Base-by-base conservation (phyloP, 2,888 invertebrate genomes). In the Leucania comma region DNA sequence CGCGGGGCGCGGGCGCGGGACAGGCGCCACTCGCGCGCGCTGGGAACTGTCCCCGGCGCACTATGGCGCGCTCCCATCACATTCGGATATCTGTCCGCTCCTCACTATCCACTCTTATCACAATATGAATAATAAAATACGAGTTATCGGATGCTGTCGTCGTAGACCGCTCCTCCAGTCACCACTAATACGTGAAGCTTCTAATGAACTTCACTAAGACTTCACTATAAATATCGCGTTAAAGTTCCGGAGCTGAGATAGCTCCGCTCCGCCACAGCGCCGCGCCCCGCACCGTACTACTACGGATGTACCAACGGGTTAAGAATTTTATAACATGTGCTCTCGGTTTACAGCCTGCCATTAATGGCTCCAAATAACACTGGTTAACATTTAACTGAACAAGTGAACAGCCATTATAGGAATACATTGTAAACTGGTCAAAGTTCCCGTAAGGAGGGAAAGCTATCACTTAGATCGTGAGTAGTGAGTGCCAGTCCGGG, bases 1-100 rank as follows among this genome's bases (percentile, higher is more conserved):
- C 29, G 69, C 68, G 74, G 75, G 64, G 63, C 24, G 64, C 61
- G 63, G 70, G 68, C n/a, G 56, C 26, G 67, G 68, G 77, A 26
- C 26, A 88, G 92, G 91, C 92, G 90, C 90, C 91, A 87, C 89
- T 88, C 88, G 91, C 89, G 91, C 89, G 88, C 88, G 85, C 91
- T 92, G 92, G 92, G 91, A 93, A 88, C 85, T 87, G 91, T 90
- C 65, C 69, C 78, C 77, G 54, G 51, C 46, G 54, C 78, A 75
- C 78, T 73, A 72, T 72, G 69, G 68, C 63, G 86, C 87, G 86
- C 35, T 81, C 83, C 84, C 84, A 82, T 83, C 84, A 78, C 87
- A 85, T 87, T 86, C 81, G 74, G 82, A 81, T 85, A 86, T 86
- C 85, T 82, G 77, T 81, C 77, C 78, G 79, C 72, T 82, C 64